Base-by-base conservation (phyloP, 1,140 invertebrate genomes). In the Choristoneura fumiferana region DNA sequence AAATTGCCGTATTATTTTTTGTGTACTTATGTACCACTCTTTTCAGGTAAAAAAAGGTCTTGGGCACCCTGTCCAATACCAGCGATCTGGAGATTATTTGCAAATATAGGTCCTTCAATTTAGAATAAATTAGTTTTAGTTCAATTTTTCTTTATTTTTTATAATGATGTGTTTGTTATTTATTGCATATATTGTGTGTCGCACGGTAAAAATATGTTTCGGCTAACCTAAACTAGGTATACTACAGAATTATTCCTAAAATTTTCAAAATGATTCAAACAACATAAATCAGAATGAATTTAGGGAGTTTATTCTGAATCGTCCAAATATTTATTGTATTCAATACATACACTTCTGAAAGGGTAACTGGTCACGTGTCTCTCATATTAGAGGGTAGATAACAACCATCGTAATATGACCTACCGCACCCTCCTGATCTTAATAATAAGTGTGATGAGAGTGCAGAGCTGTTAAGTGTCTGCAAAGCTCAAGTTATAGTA, bases 291-390 rank as follows among this genome's bases (percentile, higher is more conserved):
- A 66, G 53, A 62, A 60, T 61, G 52, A 54, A 63, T 22, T 49
- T 57, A 62, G 35, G 58, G 69, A 77, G 74, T 70, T 69, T 68
- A 62, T 77, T 69, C 71, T 54, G 62, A 71, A 66, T 80, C 71
- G 67, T 76, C 73, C 75, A 80, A 86, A 86, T 81, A 83, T 83
- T 81, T 83, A 81, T 82, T 71, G 65, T 71, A 64, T 71, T 69
- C 58, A 66, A 62, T 73, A 76, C 67, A 62, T 69, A 63, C 60
- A 60, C 69, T 63, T 63, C 61, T 54, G 53, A 79, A 79, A 81
- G 83, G 79, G 80, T 79, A 67, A 36, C 53, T 12, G 52, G 76
- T 73, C 81, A 81, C 81, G 84, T 87, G 80, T 55, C 65, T 49
- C 22, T 35, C 49, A 55, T 12, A 39, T 60, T 45, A 61, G 49